Percentiles rank a stretch among this genome's conserved stretches.
These are phyloP conservation scores for Timema podura DNA, from an alignment of 2,888 invertebrate species.

Conservation along the genomic window DNA sequence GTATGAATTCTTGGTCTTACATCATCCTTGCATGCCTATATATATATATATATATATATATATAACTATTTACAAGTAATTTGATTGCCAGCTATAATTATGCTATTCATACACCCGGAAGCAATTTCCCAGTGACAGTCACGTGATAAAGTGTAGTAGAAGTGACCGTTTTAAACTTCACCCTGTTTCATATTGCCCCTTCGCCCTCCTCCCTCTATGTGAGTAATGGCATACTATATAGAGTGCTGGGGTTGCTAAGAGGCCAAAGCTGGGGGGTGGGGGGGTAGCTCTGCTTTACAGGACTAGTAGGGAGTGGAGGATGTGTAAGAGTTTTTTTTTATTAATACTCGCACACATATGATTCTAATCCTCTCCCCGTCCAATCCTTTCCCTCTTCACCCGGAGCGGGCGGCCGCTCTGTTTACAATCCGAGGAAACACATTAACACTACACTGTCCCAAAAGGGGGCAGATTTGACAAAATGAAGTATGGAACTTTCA, in stretches of 20 bases:
- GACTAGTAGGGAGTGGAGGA: neutral
- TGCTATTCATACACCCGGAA: no score
- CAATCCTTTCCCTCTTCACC: constrained; percentile 11
- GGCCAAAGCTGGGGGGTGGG: no score
- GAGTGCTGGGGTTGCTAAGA: neutral
- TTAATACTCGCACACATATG: constrained; percentile 27
- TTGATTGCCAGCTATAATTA: no score
- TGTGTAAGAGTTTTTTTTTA: constrained; percentile 11
- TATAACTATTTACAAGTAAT: no score
- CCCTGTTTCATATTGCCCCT: no score
- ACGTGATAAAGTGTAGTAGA: no score
- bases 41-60: no score
- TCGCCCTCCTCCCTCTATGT: neutral
- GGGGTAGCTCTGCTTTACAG: no score
- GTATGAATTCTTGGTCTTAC: no score
- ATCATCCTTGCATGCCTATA: no score
- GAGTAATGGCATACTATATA: constrained; percentile 7
- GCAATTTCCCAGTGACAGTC: no score
- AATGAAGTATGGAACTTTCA: constrained; percentile 27
- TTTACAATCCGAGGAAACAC: constrained; percentile 25
- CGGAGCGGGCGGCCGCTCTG: neutral
- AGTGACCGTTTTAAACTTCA: no score
- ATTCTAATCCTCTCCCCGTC: constrained; percentile 19
- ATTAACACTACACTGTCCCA: constrained; percentile 28
- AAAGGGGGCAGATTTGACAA: constrained; percentile 27